Base-by-base conservation (phyloP, 2,113 vertebrate species). In the human region DNA sequence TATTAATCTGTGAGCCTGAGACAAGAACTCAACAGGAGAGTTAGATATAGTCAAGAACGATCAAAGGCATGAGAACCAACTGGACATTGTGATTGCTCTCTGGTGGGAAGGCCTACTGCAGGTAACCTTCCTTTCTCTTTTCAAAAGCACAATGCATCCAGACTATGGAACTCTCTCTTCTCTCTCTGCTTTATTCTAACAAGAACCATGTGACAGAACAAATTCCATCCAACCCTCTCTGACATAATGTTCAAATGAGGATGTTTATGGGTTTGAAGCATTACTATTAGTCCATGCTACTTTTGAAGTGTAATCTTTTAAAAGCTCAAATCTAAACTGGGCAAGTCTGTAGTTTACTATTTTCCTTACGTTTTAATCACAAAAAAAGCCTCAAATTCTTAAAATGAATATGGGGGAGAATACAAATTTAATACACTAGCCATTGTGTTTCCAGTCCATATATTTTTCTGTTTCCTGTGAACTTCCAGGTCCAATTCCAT, bases 1-100 rank as follows among this genome's bases (percentile, higher is more conserved):
- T 95, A 82, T 88, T 52, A 84, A 95, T 95, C 72, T 84, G 6
- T 94, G 70, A 96, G 27, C 32, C 76, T 55, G 35, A 94, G 92
- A 93, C 20, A 93, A 90, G 75, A 96, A 61, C 79, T 93, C 96
- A 61, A 84, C 38, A 20, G 83, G 83, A 93, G 38, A 90, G 64
- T 70, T 61, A 85, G 83, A 92, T 20, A 83, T 3, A 64, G 66
- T 90, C 32, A 64, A 90, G 87, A 97, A 90, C 88, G 79, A 85
- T 97, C 78, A 95, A 96, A 97, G 78, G 66, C 40, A 16, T 7
- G 17, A 90, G 89, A 93, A 80, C 76, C 57, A 90, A 70, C 25
- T 18, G 64, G 84, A 32, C 81, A 94, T 75, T 93, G 87, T 83
- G 72, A 92, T 10, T 48, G 40, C 64, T 97, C 73, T 85, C 20